These are phyloP conservation scores for Melanchra persicariae DNA, from an alignment of 2,888 invertebrate genomes.

Conservation along the genomic window DNA sequence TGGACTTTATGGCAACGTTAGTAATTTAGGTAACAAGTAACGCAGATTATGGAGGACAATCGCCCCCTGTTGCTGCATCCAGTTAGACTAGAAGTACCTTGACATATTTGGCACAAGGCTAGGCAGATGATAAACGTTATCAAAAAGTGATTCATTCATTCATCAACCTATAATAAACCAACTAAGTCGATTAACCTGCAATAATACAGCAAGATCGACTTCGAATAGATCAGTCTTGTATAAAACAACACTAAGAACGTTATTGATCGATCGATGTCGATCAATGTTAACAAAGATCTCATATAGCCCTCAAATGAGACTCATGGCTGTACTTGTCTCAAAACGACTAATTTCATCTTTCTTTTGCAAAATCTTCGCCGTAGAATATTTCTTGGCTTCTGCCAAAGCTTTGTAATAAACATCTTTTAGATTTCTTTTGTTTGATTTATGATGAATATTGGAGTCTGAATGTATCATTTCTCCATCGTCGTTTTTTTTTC, in stretches of 20 bases:
- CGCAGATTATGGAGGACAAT: no score
- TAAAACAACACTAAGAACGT: not conserved
- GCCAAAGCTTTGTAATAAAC: conserved; percentile 75
- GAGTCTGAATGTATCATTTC: not conserved
- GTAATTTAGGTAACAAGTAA: no score
- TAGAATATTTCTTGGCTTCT: conserved; percentile 72
- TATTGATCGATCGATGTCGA: not conserved
- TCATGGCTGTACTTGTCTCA: not conserved
- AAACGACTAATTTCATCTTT: conserved; percentile 4
- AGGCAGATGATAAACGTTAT: not conserved
- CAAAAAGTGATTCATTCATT: not conserved
- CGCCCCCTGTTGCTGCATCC: no score
- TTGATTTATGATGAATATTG: not conserved
- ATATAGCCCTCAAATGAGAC: conserved; percentile 1
- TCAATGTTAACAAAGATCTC: not conserved
- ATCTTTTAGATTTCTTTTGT: conserved; percentile 73
- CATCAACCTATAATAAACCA: not conserved
- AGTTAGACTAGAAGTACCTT: no score
- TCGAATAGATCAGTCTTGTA: not conserved
- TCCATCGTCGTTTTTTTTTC: not conserved
- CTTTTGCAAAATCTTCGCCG: conserved; percentile 52
- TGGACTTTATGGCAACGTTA: no score
- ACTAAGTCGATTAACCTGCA: not conserved
- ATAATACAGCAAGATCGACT: not conserved
- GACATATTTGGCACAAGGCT: no score